Evolutionary conservation across 2,888 invertebrate species (phyloP).

Genomic region (Belgica antarctica): DNA sequence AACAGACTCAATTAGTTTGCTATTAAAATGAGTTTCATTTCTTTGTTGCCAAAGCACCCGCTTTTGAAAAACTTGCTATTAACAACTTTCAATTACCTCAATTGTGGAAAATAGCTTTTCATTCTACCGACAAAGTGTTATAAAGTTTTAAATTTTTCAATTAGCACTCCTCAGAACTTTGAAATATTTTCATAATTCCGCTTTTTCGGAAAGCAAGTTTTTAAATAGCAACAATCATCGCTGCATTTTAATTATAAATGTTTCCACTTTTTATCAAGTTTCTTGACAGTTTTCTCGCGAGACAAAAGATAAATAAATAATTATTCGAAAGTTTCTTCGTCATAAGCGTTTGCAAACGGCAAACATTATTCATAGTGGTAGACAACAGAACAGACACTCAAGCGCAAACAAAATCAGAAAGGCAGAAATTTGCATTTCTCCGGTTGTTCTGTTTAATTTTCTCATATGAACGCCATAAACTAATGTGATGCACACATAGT

Average conservation of each 20-base stretch:
- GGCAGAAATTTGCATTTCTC: not conserved
- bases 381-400: not conserved
- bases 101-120: not conserved
- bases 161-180: not conserved
- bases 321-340: not conserved
- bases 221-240: not conserved
- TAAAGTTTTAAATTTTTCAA: conserved; percentile 5
- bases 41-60: too few species aligned
- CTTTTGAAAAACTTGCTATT: not conserved
- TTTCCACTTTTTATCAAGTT: not conserved
- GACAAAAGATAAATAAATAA: conserved; percentile 2
- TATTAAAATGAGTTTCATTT: too few species aligned
- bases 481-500: not conserved
- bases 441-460: not conserved
- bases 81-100: not conserved
- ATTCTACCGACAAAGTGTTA: not conserved
- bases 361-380: not conserved
- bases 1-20: too few species aligned
- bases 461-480: not conserved
- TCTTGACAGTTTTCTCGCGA: not conserved
- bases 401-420: too few species aligned
- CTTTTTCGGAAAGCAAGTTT: too few species aligned
- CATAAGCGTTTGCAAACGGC: not conserved
- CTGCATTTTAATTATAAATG: conserved; percentile 1
- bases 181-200: too few species aligned